Evolutionary conservation across 2,113 vertebrate species (phyloP).

Genomic region (Coreoperca whiteheadi): DNA sequence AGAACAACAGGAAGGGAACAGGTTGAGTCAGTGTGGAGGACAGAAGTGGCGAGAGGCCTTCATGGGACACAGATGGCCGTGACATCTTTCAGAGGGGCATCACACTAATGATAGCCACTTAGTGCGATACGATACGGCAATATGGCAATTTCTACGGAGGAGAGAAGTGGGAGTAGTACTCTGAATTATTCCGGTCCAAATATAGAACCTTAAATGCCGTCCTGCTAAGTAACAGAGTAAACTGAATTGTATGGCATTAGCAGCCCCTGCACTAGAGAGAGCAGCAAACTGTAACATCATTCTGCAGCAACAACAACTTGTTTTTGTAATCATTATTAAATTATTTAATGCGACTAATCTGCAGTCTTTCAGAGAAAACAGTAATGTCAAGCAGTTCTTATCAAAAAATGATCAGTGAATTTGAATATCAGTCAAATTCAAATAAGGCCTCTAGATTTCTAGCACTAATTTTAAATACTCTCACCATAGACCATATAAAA

Average conservation of each 20-base stretch:
- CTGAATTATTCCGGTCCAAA: no score
- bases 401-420: conserved; percentile 3
- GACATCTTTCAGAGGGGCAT: conserved; percentile 39
- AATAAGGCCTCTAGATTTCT: background rate
- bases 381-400: background rate
- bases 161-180: background rate
- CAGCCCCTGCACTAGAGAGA: background rate
- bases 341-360: background rate
- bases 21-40: conserved; percentile 51
- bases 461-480: background rate
- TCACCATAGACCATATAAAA: no score
- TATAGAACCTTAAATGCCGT: no score
- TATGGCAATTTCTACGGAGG: background rate
- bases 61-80: conserved; percentile 18
- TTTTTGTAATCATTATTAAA: background rate
- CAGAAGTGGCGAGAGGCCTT: conserved; percentile 39
- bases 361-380: background rate
- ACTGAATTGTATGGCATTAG: background rate
- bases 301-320: conserved; percentile 7
- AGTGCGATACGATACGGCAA: background rate
- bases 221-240: no score
- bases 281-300: background rate
- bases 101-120: conserved; percentile 30
- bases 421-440: background rate
- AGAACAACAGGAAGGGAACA: conserved; percentile 24